Evolutionary conservation across 2,797 vertebrate species (phyloP).

Genomic region (Myotis pilosus): DNA sequence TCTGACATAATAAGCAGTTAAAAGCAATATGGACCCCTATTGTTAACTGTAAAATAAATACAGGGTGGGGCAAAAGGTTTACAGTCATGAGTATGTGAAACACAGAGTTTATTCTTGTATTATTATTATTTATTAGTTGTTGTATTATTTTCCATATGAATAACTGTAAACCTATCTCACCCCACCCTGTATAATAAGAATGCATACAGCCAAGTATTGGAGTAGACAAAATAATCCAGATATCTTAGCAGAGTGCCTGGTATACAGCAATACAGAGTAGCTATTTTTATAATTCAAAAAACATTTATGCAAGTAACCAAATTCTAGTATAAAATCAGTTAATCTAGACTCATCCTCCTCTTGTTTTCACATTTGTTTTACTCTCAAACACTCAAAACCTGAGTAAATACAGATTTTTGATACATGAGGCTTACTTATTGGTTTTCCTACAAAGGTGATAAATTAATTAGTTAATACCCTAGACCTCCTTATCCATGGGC

Average conservation of each 20-base stretch:
- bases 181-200: not conserved
- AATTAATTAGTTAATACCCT: not conserved
- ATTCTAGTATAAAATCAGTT: not conserved
- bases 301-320: not conserved
- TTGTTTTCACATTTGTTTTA: slow-evolving; percentile 2
- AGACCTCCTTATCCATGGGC: not conserved
- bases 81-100: not conserved
- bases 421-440: not conserved
- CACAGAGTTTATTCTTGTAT: not conserved
- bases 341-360: not conserved
- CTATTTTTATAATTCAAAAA: not conserved
- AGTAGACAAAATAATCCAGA: not conserved
- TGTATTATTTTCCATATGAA: not conserved
- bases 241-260: not conserved
- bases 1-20: slow-evolving; percentile 56
- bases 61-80: not conserved
- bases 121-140: not conserved
- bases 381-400: not conserved
- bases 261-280: not conserved
- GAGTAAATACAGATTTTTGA: slow-evolving; percentile 19
- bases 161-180: not conserved
- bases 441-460: not conserved
- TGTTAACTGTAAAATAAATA: slow-evolving; percentile 25
- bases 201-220: not conserved
- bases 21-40: slow-evolving; percentile 56